phyloP scores from a whole-genome alignment of 2,113 vertebrate genomes.

The Lota lota region DNA sequence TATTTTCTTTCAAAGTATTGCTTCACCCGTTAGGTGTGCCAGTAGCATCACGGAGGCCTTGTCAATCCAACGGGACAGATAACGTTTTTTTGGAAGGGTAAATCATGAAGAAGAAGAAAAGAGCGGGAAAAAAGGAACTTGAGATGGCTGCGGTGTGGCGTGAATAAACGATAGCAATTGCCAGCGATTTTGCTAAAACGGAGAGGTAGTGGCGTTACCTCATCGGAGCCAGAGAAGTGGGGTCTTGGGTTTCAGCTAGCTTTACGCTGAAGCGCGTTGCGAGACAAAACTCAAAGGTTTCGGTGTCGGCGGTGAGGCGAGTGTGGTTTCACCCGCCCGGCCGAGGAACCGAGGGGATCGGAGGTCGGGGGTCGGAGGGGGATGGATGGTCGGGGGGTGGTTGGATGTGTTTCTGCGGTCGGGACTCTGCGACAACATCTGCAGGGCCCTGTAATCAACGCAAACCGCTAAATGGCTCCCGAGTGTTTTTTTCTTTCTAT shows the following conservation, averaged over 20 bases:
- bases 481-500: constrained; percentile 25
- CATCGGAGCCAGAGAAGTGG: constrained; percentile 44
- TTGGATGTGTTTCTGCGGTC: no score
- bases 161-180: no score
- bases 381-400: no score
- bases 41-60: constrained; percentile 17
- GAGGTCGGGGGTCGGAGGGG: no score
- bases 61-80: constrained; percentile 26
- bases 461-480: constrained; percentile 57
- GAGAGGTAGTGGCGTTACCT: constrained; percentile 14
- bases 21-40: constrained; percentile 2
- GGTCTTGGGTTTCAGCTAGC: constrained; percentile 27
- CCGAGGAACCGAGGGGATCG: constrained; percentile 22
- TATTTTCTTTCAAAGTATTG: neutral
- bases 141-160: neutral
- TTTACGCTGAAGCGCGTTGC: constrained; percentile 32
- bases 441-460: constrained; percentile 66
- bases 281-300: no score
- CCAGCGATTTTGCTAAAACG: constrained; percentile 15
- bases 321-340: constrained; percentile 60
- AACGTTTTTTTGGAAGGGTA: neutral
- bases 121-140: neutral
- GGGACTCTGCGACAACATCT: constrained; percentile 39
- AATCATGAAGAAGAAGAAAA: no score
- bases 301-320: neutral